Evolutionary conservation across 2,888 invertebrate species (phyloP).

Genomic region (Meganola albula): DNA sequence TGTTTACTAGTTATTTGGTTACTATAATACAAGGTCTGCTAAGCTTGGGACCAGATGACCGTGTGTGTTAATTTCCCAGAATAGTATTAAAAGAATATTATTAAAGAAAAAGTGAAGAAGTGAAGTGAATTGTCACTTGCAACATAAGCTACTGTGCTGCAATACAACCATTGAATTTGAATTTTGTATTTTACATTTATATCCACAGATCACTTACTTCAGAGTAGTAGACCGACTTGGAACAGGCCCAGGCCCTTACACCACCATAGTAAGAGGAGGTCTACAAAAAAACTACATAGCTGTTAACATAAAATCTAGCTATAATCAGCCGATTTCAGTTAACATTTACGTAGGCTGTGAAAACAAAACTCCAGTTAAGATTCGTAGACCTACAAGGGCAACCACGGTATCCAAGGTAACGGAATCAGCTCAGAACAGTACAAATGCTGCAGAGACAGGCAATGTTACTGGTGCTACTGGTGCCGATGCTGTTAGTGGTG

Average conservation of each 20-base stretch:
- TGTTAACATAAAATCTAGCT: conserved; percentile 40
- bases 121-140: too few relatives aligned
- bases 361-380: conserved; percentile 27
- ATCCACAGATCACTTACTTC: conserved; percentile 59
- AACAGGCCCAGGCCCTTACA: conserved; percentile 39
- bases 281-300: conserved; percentile 42
- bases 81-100: too few relatives aligned
- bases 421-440: too few relatives aligned
- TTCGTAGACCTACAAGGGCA: background rate
- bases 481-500: background rate
- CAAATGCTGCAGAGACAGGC: background rate
- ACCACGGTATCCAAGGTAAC: too few relatives aligned
- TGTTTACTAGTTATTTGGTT: too few relatives aligned
- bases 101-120: too few relatives aligned
- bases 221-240: conserved; percentile 54
- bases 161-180: background rate
- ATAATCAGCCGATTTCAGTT: conserved; percentile 50
- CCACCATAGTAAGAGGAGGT: conserved; percentile 49
- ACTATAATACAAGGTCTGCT: too few relatives aligned
- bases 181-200: background rate
- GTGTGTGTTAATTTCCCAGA: too few relatives aligned
- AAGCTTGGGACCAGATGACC: too few relatives aligned
- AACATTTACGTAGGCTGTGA: conserved; percentile 57
- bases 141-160: background rate
- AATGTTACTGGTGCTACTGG: background rate